Evolutionary conservation across 2,113 vertebrate species (phyloP), one percentile per base, ranked within the genome.

Genomic region (Syrmaticus mikado): DNA sequence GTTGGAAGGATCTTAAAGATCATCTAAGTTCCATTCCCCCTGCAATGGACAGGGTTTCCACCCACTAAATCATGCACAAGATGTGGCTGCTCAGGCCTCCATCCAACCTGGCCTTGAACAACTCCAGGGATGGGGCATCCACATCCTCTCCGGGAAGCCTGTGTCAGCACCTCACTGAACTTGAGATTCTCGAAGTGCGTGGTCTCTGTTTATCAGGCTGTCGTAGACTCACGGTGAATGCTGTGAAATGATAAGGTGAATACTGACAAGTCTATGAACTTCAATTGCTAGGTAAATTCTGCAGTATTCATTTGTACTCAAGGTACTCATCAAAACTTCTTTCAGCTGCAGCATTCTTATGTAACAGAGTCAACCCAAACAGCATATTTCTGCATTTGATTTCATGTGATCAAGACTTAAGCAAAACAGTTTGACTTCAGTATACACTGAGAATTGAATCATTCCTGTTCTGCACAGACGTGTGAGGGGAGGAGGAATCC

Each of bases 201-300:
- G 24, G 40, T 36, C n/a, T 77, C 50, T 74, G 2, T 85, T 82
- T 71, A 16, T 70, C 40, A 76, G 71, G 24, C 67, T 95, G 40
- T 45, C 34, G 14, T 27, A 48, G 40, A 5, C 11, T 62, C 24
- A 5, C 6, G 66, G 25, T 38, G 60, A 73, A 70, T 10, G 21
- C 73, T 57, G 17, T 66, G 58, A 92, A 72, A 34, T 84, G 93
- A 24, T 41, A 79, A 89, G 71, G 84, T 87, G 64, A 89, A 80
- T 36, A 55, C 50, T 2, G 5, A 64, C 28, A 81, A 91, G 45
- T 58, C 64, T 30, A 8, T 75, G 58, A 60, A 57, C 64, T 87
- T 80, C 48, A 82, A 79, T 86, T 82, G 48, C 58, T 82, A 3
- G 72, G 68, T 80, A 43, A 64, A 46, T 77, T 79, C 32, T 83